Conservation (phyloP, 1,140 invertebrate species). For the Drosophila azteca region DNA sequence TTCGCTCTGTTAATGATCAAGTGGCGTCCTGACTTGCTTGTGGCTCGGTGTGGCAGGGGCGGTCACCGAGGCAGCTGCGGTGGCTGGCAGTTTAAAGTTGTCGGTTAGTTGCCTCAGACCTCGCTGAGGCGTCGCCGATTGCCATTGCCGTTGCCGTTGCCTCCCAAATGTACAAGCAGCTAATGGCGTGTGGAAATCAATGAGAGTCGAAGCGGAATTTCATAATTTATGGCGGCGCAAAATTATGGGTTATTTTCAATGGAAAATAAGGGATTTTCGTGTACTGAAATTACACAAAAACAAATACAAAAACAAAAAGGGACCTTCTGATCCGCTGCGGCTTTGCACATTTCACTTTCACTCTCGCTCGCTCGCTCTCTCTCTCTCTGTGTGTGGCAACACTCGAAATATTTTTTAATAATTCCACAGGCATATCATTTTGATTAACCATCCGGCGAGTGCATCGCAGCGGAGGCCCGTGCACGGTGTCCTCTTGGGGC, state of each 20-base stretch:
- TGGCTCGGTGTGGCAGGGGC: not conserved
- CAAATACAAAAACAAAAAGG: not conserved
- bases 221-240: conserved; percentile 19
- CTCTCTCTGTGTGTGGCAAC: not conserved
- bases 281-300: conserved; percentile 13
- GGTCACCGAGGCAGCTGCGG: not conserved
- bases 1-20: conserved; percentile 56
- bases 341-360: conserved; percentile 1
- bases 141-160: not conserved
- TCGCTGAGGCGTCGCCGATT: not conserved
- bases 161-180: conserved; percentile 9
- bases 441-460: conserved; percentile 12
- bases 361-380: not conserved
- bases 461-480: not conserved
- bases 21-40: conserved; percentile 28
- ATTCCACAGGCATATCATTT: conserved; percentile 11
- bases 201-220: conserved; percentile 34
- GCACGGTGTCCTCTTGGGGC: not conserved
- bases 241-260: conserved; percentile 5
- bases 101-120: conserved; percentile 10
- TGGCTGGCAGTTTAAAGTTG: conserved; percentile 29
- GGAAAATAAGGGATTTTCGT: conserved; percentile 5
- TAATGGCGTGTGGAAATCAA: conserved; percentile 54
- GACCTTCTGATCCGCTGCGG: too few relatives aligned
- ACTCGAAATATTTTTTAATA: conserved; percentile 14